These are phyloP conservation scores for Cephus rjabovi DNA, from an alignment of 2,888 invertebrate genomes.

Conservation along the genomic window DNA sequence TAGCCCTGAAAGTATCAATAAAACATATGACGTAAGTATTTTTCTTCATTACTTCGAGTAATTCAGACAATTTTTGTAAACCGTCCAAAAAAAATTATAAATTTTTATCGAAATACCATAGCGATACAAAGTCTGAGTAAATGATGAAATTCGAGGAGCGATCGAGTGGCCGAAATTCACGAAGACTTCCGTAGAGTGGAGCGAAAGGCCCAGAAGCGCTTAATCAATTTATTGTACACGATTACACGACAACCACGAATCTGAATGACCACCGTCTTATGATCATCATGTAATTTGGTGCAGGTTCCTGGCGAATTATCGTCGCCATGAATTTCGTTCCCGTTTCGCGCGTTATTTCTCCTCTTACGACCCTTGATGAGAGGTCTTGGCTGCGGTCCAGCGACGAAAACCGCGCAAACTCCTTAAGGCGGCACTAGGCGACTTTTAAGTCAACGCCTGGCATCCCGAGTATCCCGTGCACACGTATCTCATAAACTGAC, in stretches of 20 bases:
- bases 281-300: conserved; percentile 56
- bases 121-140: neutral
- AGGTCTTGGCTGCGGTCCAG: conserved; percentile 43
- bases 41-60: too few species aligned
- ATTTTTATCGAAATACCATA: neutral
- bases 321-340: conserved; percentile 41
- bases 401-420: conserved; percentile 21
- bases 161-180: neutral
- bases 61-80: too few species aligned
- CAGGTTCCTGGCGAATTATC: conserved; percentile 25
- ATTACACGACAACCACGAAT: conserved; percentile 35
- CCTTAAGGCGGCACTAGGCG: conserved; percentile 13
- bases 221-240: neutral
- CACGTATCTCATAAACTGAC: neutral
- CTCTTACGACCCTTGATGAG: conserved; percentile 60
- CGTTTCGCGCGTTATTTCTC: conserved; percentile 53
- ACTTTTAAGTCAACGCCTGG: neutral
- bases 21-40: neutral
- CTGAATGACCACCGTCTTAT: conserved; percentile 52
- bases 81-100: neutral
- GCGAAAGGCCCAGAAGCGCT: neutral
- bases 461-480: neutral
- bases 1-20: conserved; percentile 51
- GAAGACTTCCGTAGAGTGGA: neutral
- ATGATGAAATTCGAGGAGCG: neutral